phyloP scores from a whole-genome alignment of 2,888 invertebrate species.

The Urechis unicinctus region DNA sequence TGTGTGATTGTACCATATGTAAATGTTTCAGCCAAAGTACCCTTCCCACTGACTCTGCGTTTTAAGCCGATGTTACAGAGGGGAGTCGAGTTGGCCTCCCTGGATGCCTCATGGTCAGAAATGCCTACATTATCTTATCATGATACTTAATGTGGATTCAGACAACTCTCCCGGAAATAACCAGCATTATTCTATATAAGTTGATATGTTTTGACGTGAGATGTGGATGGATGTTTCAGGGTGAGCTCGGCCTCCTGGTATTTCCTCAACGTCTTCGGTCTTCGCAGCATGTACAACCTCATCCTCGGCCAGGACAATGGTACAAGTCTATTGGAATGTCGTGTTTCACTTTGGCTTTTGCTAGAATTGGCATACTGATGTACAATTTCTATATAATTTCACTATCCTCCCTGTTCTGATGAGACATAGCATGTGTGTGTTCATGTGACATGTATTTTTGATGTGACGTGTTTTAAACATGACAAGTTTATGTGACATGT shows the following conservation, averaged over 20 bases:
- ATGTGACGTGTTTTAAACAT: no score
- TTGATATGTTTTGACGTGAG: no score
- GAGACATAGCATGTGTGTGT: no score
- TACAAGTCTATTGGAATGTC: no score
- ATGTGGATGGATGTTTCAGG: conserved; percentile 37
- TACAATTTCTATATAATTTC: no score
- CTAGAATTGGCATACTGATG: no score
- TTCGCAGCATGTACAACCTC: conserved; percentile 92
- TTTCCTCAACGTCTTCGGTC: conserved; percentile 97
- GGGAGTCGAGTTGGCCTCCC: conserved; percentile 86
- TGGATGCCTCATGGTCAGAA: conserved; percentile 88
- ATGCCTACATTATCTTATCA: background rate
- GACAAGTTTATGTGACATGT: no score
- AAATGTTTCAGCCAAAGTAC: conserved; percentile 80
- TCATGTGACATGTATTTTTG: no score
- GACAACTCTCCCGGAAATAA: no score
- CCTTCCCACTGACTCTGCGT: conserved; percentile 92
- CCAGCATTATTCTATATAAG: no score
- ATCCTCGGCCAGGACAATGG: conserved; percentile 97
- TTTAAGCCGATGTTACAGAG: conserved; percentile 99
- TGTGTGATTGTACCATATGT: background rate
- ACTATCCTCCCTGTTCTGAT: no score
- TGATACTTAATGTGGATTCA: background rate
- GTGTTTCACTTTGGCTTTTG: no score
- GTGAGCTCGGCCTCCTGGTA: conserved; percentile 99